phyloP scores from a whole-genome alignment of 2,888 invertebrate species.

The Troilus luridus region DNA sequence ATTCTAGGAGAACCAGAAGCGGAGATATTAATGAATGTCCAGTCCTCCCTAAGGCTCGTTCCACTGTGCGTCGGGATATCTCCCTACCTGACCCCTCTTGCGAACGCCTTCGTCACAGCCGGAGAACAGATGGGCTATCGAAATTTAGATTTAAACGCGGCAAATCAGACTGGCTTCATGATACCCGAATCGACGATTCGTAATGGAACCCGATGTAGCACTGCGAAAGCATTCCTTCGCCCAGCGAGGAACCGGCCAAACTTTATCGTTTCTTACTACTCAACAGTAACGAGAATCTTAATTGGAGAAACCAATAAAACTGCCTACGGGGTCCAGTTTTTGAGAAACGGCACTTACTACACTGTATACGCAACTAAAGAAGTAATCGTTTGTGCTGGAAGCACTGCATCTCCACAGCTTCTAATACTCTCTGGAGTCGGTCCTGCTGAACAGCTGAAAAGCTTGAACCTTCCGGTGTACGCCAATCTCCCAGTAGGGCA shows the following conservation, averaged over 20 bases:
- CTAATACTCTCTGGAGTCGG: constrained; percentile 72
- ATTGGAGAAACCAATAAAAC: constrained; percentile 71
- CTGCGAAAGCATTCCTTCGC: constrained; percentile 65
- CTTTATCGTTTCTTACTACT: constrained; percentile 67
- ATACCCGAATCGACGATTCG: constrained; percentile 47
- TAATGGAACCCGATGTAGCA: constrained; percentile 55
- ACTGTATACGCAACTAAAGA: constrained; percentile 69
- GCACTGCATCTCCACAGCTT: constrained; percentile 72
- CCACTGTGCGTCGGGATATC: constrained; percentile 65
- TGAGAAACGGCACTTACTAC: constrained; percentile 65
- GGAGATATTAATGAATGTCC: too few species aligned
- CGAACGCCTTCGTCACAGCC: constrained; percentile 63
- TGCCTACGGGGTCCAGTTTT: constrained; percentile 67
- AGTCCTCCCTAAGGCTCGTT: too few species aligned
- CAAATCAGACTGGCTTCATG: constrained; percentile 59
- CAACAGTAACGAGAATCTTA: constrained; percentile 66
- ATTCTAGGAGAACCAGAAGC: too few species aligned
- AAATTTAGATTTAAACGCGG: constrained; percentile 60
- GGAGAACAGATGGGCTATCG: constrained; percentile 64
- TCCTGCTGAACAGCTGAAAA: constrained; percentile 64
- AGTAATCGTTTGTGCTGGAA: constrained; percentile 72
- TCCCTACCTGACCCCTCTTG: constrained; percentile 63
- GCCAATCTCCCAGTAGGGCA: constrained; percentile 69
- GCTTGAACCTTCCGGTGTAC: constrained; percentile 67
- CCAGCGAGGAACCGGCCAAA: constrained; percentile 67